Base-by-base conservation (phyloP, 2,113 vertebrate species). In the Cheirogaleus medius region DNA sequence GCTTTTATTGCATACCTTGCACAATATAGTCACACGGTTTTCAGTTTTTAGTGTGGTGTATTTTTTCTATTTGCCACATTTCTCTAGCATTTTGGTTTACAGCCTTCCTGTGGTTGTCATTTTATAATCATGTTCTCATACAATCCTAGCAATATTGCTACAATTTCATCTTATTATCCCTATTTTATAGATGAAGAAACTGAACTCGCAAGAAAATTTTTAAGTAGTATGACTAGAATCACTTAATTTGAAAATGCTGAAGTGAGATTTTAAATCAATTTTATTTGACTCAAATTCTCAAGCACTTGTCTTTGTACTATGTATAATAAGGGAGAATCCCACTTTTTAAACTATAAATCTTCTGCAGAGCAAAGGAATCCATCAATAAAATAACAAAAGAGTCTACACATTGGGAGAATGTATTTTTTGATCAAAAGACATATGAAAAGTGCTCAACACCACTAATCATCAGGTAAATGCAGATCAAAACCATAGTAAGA, bases 171-270 rank as follows among this genome's bases (percentile, higher is more conserved):
- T 92, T 90, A 56, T 90, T 42, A 80, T 58, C 23, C 5, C n/a
- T 14, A 71, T 90, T 94, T 89, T 78, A 58, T 39, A 68, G 23
- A 54, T 47, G 6, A 94, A 90, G 21, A 88, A 94, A 78, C 37
- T 76, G 82, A 94, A 60, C 82, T 91, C 7, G 4, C 49, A 73
- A 97, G 42, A 92, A 6, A 18, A 8, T 56, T 21, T 81, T 96
- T 91, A 85, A 68, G 17, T 37, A 56, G 32, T 39, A 91, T 85
- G 1, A 17, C 47, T 74, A 92, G 37, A 87, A 78, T 68, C 39
- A 82, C 23, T 86, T 82, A 47, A 44, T 13, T 34, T 85, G 80
- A 82, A 94, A 82, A 90, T 77, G 25, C 32, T 60, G 5, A 90
- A 71, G 58, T 20, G 9, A 8, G 2, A 13, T 52, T 92, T 76